These are phyloP conservation scores for Tenthredo amoena DNA, from an alignment of 2,888 invertebrate genomes.

Conservation along the genomic window DNA sequence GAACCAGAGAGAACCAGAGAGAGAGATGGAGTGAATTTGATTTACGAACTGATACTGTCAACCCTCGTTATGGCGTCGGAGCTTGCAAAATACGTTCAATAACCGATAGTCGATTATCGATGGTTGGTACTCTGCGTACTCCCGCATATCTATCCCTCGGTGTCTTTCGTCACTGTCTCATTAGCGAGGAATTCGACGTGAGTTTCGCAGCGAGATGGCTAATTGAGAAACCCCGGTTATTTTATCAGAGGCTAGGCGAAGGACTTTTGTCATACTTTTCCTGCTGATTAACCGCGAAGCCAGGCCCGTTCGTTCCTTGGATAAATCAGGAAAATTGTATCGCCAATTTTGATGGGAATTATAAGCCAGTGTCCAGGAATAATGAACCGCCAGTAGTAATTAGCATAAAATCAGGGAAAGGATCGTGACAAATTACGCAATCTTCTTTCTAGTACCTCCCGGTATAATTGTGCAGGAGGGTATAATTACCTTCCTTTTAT, in stretches of 20 bases:
- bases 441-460: neutral
- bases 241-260: neutral
- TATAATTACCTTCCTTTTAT: conserved; percentile 22
- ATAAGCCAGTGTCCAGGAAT: neutral
- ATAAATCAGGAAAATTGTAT: conserved; percentile 35
- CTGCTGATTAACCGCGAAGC: conserved; percentile 12
- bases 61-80: conserved; percentile 20
- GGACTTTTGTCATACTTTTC: neutral
- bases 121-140: neutral
- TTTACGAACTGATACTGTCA: conserved; percentile 34
- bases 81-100: conserved; percentile 30
- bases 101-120: conserved; percentile 36
- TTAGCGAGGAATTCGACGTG: neutral
- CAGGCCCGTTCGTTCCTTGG: neutral
- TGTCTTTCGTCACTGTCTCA: conserved; percentile 20
- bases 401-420: conserved; percentile 24
- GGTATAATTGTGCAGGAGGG: neutral
- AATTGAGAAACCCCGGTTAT: neutral
- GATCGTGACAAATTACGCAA: conserved; percentile 28
- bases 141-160: neutral
- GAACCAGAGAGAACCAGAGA: neutral
- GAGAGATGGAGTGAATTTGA: conserved; percentile 7
- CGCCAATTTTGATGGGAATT: conserved; percentile 18
- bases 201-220: neutral
- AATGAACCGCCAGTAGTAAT: conserved; percentile 17